These are phyloP conservation scores for Tursiops truncatus DNA, from an alignment of 2,113 vertebrate species.

Conservation along the genomic window DNA sequence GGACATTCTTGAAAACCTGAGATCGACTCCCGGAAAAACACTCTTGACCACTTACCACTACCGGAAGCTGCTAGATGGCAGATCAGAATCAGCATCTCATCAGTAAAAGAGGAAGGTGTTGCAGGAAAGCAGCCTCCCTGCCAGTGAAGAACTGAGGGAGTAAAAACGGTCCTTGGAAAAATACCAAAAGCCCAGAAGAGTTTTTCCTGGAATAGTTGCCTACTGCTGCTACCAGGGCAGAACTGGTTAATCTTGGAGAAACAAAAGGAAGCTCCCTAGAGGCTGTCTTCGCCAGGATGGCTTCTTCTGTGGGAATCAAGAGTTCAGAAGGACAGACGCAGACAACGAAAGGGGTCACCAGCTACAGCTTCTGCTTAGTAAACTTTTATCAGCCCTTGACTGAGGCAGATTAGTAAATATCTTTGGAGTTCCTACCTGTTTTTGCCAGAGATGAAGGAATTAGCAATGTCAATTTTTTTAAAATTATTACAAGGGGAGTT, in stretches of 20 bases:
- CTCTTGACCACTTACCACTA: constrained; percentile 73
- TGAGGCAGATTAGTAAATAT: background rate
- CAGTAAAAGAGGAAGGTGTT: constrained; percentile 30
- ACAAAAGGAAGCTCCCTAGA: constrained; percentile 63
- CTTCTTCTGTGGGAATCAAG: constrained; percentile 46
- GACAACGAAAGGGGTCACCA: background rate
- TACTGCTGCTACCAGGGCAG: constrained; percentile 14
- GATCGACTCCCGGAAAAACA: constrained; percentile 48
- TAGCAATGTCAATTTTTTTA: background rate
- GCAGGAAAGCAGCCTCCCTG: background rate
- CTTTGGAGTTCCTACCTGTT: constrained; percentile 25
- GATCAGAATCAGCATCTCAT: constrained; percentile 56
- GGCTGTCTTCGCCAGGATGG: background rate
- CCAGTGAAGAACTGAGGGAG: background rate
- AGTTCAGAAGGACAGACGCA: background rate
- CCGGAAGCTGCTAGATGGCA: constrained; percentile 54
- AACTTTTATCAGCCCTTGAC: background rate
- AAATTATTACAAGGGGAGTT: background rate
- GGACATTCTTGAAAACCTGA: constrained; percentile 60
- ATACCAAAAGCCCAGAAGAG: constrained; percentile 10
- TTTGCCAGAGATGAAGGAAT: background rate
- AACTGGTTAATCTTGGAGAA: constrained; percentile 57
- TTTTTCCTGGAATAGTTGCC: constrained; percentile 29
- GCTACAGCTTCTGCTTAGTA: background rate
- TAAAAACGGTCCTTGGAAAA: constrained; percentile 24